These are phyloP conservation scores for Alca torda DNA, from an alignment of 2,797 vertebrate species.

Conservation along the genomic window DNA sequence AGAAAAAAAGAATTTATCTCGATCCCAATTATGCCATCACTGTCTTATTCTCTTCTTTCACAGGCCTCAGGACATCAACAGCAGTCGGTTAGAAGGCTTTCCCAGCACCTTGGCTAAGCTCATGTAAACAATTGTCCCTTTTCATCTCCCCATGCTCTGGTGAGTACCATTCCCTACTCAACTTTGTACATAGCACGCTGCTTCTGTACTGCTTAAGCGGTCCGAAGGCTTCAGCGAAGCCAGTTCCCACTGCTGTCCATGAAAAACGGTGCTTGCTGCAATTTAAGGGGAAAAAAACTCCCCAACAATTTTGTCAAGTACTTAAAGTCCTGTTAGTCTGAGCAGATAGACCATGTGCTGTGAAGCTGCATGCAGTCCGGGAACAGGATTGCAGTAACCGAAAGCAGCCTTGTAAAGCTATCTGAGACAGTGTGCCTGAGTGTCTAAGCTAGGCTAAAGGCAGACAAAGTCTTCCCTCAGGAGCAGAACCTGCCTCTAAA, in stretches of 20 bases:
- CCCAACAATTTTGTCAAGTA: background rate
- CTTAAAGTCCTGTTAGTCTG: background rate
- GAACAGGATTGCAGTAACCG: background rate
- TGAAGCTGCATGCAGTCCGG: background rate
- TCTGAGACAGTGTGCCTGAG: rapidly evolving
- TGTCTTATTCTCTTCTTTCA: background rate
- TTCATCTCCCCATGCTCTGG: background rate
- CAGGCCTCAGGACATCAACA: constrained; percentile 38
- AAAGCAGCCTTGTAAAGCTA: background rate
- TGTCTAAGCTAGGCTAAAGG: background rate
- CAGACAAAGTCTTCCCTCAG: background rate
- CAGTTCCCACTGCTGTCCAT: background rate
- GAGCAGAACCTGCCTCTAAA: background rate
- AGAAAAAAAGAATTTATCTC: background rate
- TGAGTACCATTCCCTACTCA: background rate
- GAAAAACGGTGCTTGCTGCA: background rate
- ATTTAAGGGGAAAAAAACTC: background rate
- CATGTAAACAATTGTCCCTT: constrained; percentile 9
- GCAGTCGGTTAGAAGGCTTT: background rate
- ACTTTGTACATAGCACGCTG: background rate
- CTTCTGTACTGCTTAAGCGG: background rate
- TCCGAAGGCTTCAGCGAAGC: background rate
- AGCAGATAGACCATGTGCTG: background rate
- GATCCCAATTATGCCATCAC: background rate
- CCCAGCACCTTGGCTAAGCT: constrained; percentile 42